Evolutionary conservation across 1,140 invertebrate genomes (phyloP), one percentile per base, ranked within the genome.

Genomic region (Oryzaephilus surinamensis): DNA sequence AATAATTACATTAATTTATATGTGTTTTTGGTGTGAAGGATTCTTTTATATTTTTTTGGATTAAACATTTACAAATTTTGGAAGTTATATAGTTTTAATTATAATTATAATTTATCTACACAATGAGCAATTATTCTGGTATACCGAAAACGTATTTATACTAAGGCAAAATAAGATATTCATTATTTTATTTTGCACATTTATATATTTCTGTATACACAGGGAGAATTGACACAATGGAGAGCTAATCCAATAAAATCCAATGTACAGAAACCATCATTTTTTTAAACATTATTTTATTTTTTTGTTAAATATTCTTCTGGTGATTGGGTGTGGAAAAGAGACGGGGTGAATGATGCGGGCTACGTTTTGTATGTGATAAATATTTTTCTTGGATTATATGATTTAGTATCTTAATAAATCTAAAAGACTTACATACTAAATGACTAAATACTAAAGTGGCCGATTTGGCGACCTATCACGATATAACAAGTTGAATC

Each of bases 231-330:
- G 50, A 55, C 50, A 41, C 46, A 45, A 46, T 41, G 44, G 46
- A 55, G 44, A 48, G 45, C 52, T 56, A 52, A 52, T 48, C 43
- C 47, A 52, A 54, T 56, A 52, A 56, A 56, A 56, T 54, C 54
- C 54, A 54, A 54, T 41, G 38, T 46, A 50, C 40, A 45, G 38
- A 41, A n/a, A n/a, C n/a, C n/a, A n/a, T n/a, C n/a, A n/a, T n/a
- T n/a, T n/a, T n/a, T n/a, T n/a, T n/a, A n/a, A n/a, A n/a, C n/a
- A n/a, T n/a, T n/a, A n/a, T n/a, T n/a, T n/a, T n/a, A n/a, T n/a
- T n/a, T n/a, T n/a, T n/a, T n/a, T n/a, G n/a, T n/a, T n/a, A n/a
- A n/a, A n/a, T n/a, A n/a, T n/a, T n/a, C n/a, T n/a, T n/a, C n/a
- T n/a, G n/a, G n/a, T n/a, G n/a, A n/a, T n/a, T n/a, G n/a, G n/a